Evolutionary conservation across 53 echinoderm and acorn worm species (phyloP).

Genomic region (Paracentrotus lividus): DNA sequence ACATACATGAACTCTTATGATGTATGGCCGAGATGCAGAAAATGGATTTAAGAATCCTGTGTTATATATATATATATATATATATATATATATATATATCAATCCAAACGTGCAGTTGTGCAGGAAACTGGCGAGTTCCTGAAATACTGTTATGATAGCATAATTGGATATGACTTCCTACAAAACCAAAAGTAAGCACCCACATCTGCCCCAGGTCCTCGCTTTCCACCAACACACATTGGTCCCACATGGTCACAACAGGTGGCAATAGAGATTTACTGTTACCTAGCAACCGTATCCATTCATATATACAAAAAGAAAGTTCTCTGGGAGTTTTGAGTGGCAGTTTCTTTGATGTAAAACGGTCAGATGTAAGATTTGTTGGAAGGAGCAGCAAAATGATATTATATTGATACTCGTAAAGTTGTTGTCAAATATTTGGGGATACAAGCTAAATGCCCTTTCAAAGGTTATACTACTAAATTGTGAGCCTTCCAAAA

Average conservation of each 20-base stretch:
- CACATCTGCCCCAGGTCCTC: slow-evolving; percentile 26
- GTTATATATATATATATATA: too few relatives aligned
- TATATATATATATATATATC: too few relatives aligned
- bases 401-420: slow-evolving; percentile 16
- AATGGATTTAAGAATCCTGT: neutral
- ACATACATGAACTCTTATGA: neutral
- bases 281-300: slow-evolving; percentile 44
- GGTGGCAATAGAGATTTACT: slow-evolving; percentile 22
- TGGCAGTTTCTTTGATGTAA: slow-evolving; percentile 6
- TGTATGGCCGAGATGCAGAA: slow-evolving; percentile 16
- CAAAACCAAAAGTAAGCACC: slow-evolving; percentile 55
- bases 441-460: neutral
- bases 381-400: neutral
- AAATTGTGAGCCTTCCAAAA: neutral
- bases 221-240: slow-evolving; percentile 6
- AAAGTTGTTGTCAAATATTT: slow-evolving; percentile 9
- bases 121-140: slow-evolving; percentile 23
- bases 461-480: neutral
- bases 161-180: slow-evolving; percentile 33
- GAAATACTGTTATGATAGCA: slow-evolving; percentile 9
- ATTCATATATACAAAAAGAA: neutral
- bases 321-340: neutral
- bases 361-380: neutral
- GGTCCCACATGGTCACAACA: slow-evolving; percentile 49
- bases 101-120: neutral